Base-by-base conservation (phyloP, 23 tunicate genomes). In the Phallusia fumigata region DNA sequence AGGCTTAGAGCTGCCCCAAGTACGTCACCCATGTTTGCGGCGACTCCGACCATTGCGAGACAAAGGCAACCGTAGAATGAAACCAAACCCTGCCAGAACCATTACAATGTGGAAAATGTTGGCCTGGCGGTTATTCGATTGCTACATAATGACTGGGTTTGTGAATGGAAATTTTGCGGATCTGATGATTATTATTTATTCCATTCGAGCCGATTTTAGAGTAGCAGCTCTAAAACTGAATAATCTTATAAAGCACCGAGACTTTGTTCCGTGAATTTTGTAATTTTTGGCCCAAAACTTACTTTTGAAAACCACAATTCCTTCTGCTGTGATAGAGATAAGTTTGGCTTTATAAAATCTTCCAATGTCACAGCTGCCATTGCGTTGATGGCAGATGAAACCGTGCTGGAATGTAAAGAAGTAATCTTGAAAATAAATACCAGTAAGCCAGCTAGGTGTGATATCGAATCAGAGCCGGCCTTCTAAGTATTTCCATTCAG, bases 1-100 rank as follows among this genome's bases (percentile, higher is more conserved):
- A 88, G 77, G 45, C 89, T 79, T 26, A 58, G 45, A 34, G 89
- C 77, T 44, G 81, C 81, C 1, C 3, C 18, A 1, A 77, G 44
- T 1, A 77, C 31, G 21, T n/a, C 81, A 21, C 81, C 81, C 53
- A 77, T 19, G 26, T 77, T 36, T 11, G 81, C 13, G 36, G 58
- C 81, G 33, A 77, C 11, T 3, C 11, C 58, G 11, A 36, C 36
- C 81, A 77, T 40, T 21, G 28, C 81, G 33, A 77, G 58, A 24
- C 81, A 77, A 6, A 11, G 6, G 58, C 53, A 34, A 6, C 81
- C 81, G 44, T 36, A 77, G 2, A 77, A 45, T 11, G 35, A 53
- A 77, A 77, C 81, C 33, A 77, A 26, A 31, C 77, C 31, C 86
- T 65, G 76, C n/a, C n/a, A n/a, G n/a, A n/a, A n/a, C n/a, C n/a